Conservation (phyloP, 2,888 invertebrate species). For the Sturmia bella region DNA sequence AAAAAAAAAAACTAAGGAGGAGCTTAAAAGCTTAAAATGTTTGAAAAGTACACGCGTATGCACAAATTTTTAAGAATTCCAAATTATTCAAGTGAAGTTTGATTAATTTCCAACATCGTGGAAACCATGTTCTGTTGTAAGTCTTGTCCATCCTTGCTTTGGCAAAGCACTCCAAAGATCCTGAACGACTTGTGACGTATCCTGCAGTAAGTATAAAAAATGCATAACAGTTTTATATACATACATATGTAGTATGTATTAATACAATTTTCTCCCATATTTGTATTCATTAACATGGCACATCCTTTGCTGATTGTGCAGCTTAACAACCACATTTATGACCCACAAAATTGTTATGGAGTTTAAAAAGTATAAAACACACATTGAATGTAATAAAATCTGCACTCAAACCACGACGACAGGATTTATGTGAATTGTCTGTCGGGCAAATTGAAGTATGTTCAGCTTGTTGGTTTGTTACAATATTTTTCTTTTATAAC, state of each 20-base stretch:
- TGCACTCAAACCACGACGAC: slow-evolving; percentile 26
- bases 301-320: slow-evolving; percentile 9
- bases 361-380: slow-evolving; percentile 6
- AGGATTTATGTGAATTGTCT: no score
- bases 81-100: no score
- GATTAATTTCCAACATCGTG: no score
- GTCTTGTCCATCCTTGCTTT: no score
- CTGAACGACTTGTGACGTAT: no score
- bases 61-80: no score
- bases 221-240: no score
- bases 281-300: background rate
- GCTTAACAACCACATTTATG: slow-evolving; percentile 27
- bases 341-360: slow-evolving; percentile 17
- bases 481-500: background rate
- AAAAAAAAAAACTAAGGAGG: background rate
- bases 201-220: no score
- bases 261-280: no score
- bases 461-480: background rate
- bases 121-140: no score
- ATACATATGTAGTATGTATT: no score
- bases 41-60: background rate
- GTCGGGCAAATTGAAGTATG: background rate
- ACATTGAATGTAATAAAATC: slow-evolving; percentile 9
- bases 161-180: no score
- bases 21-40: background rate